Conservation (phyloP, 1,140 invertebrate species). For the Drosophila erecta region DNA sequence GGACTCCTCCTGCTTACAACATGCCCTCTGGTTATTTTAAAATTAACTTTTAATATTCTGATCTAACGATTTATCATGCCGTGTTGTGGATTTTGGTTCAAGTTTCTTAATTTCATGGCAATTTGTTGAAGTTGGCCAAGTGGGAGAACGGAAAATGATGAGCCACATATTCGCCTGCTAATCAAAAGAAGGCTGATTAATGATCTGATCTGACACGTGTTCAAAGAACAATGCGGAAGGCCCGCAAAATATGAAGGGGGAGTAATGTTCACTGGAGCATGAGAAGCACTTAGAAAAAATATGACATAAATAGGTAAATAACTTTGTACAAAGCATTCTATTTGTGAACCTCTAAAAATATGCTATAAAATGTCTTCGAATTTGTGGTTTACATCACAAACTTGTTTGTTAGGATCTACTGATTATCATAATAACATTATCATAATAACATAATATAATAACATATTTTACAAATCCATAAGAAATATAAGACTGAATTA, state of each 20-base stretch:
- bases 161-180: constrained; percentile 32
- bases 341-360: too few relatives aligned
- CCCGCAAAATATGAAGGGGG: neutral
- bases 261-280: constrained; percentile 31
- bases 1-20: constrained; percentile 4
- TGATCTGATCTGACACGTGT: constrained; percentile 41
- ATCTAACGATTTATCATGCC: constrained; percentile 45
- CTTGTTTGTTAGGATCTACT: neutral
- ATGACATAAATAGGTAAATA: too few relatives aligned
- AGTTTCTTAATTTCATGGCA: constrained; percentile 72
- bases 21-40: constrained; percentile 38
- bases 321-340: too few relatives aligned
- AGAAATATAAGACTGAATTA: neutral
- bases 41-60: constrained; percentile 65
- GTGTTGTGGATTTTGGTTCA: constrained; percentile 21
- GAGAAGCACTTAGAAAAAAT: constrained; percentile 5
- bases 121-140: constrained; percentile 53
- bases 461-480: neutral
- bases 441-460: too few relatives aligned
- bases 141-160: constrained; percentile 35
- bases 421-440: too few relatives aligned
- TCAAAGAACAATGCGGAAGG: constrained; percentile 9
- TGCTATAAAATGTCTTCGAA: too few relatives aligned
- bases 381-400: too few relatives aligned
- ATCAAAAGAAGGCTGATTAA: constrained; percentile 51